Evolutionary conservation across 2,113 vertebrate species (phyloP), one percentile per base, ranked within the genome.

Genomic region (Clinocottus analis): DNA sequence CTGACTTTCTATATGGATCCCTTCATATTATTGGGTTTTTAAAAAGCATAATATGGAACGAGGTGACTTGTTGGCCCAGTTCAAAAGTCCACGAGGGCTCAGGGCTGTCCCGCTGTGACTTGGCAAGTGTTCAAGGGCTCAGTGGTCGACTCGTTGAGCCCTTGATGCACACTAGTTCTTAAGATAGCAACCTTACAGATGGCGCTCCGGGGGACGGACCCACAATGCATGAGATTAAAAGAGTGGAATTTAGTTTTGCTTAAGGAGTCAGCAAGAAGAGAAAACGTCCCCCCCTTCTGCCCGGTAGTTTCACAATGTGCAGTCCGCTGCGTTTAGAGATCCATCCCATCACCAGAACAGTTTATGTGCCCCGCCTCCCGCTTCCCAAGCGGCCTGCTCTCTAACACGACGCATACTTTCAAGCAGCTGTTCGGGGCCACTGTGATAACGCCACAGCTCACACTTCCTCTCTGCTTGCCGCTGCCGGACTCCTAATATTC

Each of bases 401-500:
- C 47, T 19, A 49, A 64, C 64, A 49, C 43, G 12, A 25, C 59
- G 25, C 35, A 27, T 7, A 19, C 51, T 69, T 39, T 11, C 0
- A 49, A 29, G 21, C 47, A 69, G 68, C 70, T 67, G 77, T 43
- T 73, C 9, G 75, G 70, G 68, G 70, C 64, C 74, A 25, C 75
- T 78, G 23, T 77, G 41, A 64, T 76, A 45, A 65, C 16, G 21
- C 66, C 56, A 41, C 4, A 55, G 39, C 47, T 64, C 58, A 19
- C 35, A 2, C 45, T 55, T 75, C 60, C 72, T 68, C 11, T 49
- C 37, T 10, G n/a, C n/a, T n/a, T n/a, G 53, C 66, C 39, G 39
- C 75, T 51, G 47, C 61, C 23, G 49, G 11, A 12, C 31, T 73
- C 27, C 0, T 23, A 27, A 21, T 19, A 21, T 72, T 59, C 59